These are phyloP conservation scores for Drosophila bunnanda DNA, from an alignment of 2,888 invertebrate species.

Conservation along the genomic window DNA sequence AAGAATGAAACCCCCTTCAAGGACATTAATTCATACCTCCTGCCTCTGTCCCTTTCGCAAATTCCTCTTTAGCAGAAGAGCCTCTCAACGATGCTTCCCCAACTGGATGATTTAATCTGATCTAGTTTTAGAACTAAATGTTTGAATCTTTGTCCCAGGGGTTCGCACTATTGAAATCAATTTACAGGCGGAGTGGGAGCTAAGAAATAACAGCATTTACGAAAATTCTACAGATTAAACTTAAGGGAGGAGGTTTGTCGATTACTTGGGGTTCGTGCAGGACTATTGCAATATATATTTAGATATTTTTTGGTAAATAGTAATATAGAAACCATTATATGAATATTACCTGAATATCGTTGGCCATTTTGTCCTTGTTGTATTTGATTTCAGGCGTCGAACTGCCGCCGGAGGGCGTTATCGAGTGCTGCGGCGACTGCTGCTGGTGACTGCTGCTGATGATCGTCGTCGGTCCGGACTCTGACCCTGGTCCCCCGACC, in stretches of 20 bases:
- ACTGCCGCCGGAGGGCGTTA: constrained; percentile 86
- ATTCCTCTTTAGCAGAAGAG: neutral
- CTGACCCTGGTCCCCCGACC: constrained; percentile 1
- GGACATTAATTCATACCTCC: neutral
- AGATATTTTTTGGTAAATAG: neutral
- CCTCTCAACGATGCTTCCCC: neutral
- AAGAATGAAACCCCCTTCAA: neutral
- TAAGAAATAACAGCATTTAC: neutral
- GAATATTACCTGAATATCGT: constrained; percentile 91
- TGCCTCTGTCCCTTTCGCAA: neutral
- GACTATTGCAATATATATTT: neutral
- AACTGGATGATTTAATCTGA: neutral
- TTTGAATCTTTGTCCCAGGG: neutral
- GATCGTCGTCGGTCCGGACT: constrained; percentile 8
- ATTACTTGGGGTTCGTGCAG: neutral
- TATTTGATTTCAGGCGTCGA: constrained; percentile 92
- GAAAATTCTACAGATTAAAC: neutral
- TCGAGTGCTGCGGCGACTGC: constrained; percentile 86
- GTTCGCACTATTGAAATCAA: neutral
- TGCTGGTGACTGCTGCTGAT: constrained; percentile 81
- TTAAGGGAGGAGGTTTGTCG: neutral
- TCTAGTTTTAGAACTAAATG: neutral
- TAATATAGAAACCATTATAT: neutral
- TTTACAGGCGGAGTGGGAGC: neutral
- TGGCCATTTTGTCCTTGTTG: constrained; percentile 93